phyloP scores from a whole-genome alignment of 2,113 vertebrate species.

The Notarius quadriscutis region DNA sequence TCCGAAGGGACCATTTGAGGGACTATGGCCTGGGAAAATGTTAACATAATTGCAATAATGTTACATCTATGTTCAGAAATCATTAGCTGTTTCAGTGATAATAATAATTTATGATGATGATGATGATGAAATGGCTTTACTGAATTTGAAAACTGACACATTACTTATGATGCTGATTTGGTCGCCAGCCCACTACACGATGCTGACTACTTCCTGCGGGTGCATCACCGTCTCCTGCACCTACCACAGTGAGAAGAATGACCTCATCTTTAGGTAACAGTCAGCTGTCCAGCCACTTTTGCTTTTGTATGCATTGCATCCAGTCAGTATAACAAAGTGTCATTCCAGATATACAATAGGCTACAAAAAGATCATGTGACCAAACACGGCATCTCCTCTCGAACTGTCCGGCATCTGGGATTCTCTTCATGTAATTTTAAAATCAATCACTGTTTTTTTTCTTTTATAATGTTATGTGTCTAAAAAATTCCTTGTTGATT shows the following conservation, averaged over 20 bases:
- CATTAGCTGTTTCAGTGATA: not conserved
- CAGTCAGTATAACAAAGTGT: not conserved
- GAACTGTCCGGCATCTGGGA: not conserved
- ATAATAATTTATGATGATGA: not conserved
- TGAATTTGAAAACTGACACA: not conserved
- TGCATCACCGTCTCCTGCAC: constrained; percentile 48
- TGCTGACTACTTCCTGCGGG: constrained; percentile 53
- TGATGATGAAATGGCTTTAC: not conserved
- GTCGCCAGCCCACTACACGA: constrained; percentile 41
- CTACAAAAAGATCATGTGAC: not conserved
- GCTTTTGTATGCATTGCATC: not conserved
- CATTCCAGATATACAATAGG: not conserved
- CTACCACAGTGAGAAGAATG: constrained; percentile 52
- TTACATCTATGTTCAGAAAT: not conserved
- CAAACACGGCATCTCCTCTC: not conserved
- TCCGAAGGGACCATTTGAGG: not conserved
- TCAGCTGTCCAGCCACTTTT: not conserved
- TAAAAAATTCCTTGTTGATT: not conserved
- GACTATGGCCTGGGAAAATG: not conserved
- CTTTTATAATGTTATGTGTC: not conserved
- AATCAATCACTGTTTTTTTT: no score
- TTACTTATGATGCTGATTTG: not conserved
- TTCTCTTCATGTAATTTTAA: not conserved
- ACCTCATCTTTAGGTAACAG: constrained; percentile 51
- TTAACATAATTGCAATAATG: not conserved